These are phyloP conservation scores for Semotilus atromaculatus DNA, from an alignment of 2,797 vertebrate genomes.

Conservation along the genomic window DNA sequence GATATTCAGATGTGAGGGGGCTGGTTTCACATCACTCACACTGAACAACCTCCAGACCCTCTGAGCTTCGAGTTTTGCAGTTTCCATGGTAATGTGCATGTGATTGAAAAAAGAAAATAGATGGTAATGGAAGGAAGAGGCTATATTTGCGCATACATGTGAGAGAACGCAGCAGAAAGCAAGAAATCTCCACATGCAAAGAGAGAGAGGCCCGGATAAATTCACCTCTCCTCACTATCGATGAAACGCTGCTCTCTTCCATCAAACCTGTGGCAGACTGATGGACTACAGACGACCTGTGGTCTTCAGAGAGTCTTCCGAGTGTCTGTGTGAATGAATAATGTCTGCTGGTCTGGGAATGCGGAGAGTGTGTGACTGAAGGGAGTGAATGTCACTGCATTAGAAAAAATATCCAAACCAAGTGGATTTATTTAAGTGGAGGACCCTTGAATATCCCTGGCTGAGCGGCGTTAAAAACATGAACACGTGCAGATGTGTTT, in stretches of 20 bases:
- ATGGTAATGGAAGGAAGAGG: constrained; percentile 32
- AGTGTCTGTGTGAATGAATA: constrained; percentile 47
- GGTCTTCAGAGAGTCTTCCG: constrained; percentile 14
- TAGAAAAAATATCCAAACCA: constrained; percentile 12
- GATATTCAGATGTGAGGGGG: constrained; percentile 50
- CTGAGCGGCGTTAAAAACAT: no score
- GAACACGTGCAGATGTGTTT: not conserved
- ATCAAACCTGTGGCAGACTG: constrained; percentile 50
- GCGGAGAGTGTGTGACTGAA: not conserved
- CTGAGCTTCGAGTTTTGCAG: constrained; percentile 50
- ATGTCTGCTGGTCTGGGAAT: constrained; percentile 7
- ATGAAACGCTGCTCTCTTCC: constrained; percentile 48
- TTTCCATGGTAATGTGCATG: constrained; percentile 60
- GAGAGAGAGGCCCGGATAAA: constrained; percentile 26
- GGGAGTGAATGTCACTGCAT: not conserved
- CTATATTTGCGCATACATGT: not conserved
- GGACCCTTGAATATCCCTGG: no score
- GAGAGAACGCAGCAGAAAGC: constrained; percentile 5
- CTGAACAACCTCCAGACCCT: constrained; percentile 25
- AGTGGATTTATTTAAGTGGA: not conserved
- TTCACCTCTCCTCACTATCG: constrained; percentile 28
- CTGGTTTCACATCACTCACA: constrained; percentile 51
- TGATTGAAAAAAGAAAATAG: constrained; percentile 36
- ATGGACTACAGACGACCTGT: constrained; percentile 45
- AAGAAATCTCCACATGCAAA: not conserved